These are phyloP conservation scores for Sinella curviseta DNA, from an alignment of 1,140 invertebrate species.

Conservation along the genomic window DNA sequence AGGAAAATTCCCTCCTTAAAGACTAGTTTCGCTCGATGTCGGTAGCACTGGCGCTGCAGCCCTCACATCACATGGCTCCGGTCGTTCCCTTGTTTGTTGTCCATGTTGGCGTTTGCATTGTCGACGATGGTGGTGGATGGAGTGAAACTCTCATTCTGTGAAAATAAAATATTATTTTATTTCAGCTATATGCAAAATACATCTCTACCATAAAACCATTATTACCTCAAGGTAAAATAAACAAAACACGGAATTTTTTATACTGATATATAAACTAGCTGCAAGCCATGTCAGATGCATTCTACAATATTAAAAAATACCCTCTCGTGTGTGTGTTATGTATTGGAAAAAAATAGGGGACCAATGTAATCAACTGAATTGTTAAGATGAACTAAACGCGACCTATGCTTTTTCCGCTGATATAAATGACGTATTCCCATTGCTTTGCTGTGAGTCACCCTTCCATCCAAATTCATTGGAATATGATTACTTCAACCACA, in stretches of 20 bases:
- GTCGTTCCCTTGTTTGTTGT: neutral
- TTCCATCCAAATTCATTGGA: too few species aligned
- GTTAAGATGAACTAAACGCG: neutral
- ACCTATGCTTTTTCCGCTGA: neutral
- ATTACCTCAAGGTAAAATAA: constrained; percentile 11
- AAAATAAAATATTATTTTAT: neutral
- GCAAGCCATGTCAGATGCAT: neutral
- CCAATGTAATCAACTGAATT: constrained; percentile 16
- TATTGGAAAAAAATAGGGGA: neutral
- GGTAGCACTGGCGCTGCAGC: neutral
- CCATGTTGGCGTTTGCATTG: neutral
- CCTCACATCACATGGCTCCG: constrained; percentile 8
- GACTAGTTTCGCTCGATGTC: neutral
- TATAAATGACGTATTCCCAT: neutral
- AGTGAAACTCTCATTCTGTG: neutral
- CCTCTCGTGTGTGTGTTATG: neutral
- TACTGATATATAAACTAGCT: neutral
- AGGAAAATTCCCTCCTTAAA: constrained; percentile 23
- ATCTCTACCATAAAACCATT: neutral
- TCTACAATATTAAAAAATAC: neutral
- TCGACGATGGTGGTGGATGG: neutral
- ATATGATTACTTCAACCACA: too few species aligned
- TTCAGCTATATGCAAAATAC: neutral
- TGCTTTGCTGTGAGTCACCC: constrained; percentile 5
- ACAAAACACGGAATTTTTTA: neutral